These are phyloP conservation scores for Nycticebus coucang DNA, from an alignment of 2,113 vertebrate genomes.

Conservation along the genomic window DNA sequence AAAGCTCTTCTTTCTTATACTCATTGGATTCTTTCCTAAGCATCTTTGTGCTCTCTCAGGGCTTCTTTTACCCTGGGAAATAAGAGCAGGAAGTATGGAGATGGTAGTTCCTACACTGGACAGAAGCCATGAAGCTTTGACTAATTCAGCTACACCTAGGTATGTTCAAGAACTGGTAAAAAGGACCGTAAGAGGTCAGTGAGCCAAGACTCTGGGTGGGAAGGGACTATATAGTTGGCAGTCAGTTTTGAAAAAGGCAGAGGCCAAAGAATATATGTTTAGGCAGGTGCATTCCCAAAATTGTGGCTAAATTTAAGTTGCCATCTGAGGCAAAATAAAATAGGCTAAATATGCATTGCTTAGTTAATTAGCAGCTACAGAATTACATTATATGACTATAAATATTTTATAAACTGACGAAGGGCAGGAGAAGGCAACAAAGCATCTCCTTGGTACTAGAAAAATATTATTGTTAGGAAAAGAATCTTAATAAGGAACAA, in stretches of 20 bases:
- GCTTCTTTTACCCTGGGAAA: not conserved
- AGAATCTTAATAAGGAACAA: not conserved
- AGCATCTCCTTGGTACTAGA: not conserved
- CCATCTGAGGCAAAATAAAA: not conserved
- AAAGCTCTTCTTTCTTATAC: not conserved
- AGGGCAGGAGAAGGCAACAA: not conserved
- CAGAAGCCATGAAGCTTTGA: not conserved
- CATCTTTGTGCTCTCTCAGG: not conserved
- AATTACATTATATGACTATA: not conserved
- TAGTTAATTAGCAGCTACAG: not conserved
- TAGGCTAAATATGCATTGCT: not conserved
- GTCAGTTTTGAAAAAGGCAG: not conserved
- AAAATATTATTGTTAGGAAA: conserved; percentile 34
- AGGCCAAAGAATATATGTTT: not conserved
- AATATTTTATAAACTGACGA: conserved; percentile 43
- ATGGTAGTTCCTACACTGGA: not conserved
- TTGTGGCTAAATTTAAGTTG: not conserved
- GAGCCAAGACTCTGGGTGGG: not conserved
- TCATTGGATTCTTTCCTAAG: not conserved
- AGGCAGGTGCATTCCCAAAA: not conserved
- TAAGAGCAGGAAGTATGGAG: not conserved
- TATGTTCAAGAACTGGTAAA: not conserved
- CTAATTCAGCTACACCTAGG: not conserved
- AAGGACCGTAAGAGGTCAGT: too few species aligned
- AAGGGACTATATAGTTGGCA: not conserved